Evolutionary conservation across 2,888 invertebrate species (phyloP).

Genomic region (Griposia aprilina): DNA sequence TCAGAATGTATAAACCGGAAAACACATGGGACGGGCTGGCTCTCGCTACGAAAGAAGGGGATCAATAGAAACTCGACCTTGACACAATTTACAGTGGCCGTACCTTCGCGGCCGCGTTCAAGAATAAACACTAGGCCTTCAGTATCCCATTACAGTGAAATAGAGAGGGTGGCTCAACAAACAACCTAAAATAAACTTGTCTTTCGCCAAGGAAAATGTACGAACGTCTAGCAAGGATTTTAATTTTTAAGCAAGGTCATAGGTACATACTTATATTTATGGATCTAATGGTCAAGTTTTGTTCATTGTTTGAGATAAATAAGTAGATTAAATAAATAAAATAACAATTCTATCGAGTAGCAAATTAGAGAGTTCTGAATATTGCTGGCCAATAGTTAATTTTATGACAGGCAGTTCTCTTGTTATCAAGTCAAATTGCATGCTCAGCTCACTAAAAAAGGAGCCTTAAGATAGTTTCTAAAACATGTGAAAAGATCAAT

Average conservation of each 20-base stretch:
- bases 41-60: slow-evolving; percentile 84
- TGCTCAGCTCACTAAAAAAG: not conserved
- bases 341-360: not conserved
- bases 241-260: slow-evolving; percentile 12
- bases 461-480: not conserved
- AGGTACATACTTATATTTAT: not conserved
- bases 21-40: slow-evolving; percentile 81
- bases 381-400: not conserved
- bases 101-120: slow-evolving; percentile 80
- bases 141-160: slow-evolving; percentile 76
- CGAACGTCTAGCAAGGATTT: slow-evolving; percentile 1
- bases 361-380: not conserved
- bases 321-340: not conserved
- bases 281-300: not conserved
- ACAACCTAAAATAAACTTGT: slow-evolving; percentile 72
- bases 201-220: slow-evolving; percentile 45
- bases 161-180: slow-evolving; percentile 73
- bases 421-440: not conserved
- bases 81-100: slow-evolving; percentile 87
- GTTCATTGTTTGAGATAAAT: not conserved
- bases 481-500: too few species aligned
- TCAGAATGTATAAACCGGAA: slow-evolving; percentile 76
- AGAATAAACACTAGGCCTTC: slow-evolving; percentile 85
- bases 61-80: slow-evolving; percentile 88
- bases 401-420: not conserved